A percentile compares a stretch with the other conserved stretches of the same genome.
Conservation (phyloP, 2,113 vertebrate species). For the Proteles cristata region DNA sequence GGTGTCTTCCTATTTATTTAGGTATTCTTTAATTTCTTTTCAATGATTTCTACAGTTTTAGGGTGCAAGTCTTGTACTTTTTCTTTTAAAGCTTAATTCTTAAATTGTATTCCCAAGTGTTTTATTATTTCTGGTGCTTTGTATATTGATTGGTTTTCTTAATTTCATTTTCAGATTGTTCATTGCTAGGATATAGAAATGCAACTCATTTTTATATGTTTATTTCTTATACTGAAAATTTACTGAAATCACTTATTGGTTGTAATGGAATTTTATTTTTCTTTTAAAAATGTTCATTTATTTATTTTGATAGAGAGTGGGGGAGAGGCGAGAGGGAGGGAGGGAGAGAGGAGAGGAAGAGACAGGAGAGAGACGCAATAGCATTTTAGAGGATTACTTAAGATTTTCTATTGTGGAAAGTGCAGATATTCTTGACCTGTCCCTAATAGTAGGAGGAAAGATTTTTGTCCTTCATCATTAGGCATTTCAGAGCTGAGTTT, state of each 20-base stretch:
- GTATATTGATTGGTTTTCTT: background rate
- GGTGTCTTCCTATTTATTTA: background rate
- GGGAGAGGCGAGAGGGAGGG: too few species aligned
- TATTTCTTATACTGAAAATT: background rate
- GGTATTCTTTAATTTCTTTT: background rate
- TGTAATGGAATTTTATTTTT: background rate
- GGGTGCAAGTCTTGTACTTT: background rate
- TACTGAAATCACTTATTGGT: background rate
- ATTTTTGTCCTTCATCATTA: background rate
- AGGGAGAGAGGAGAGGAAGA: too few species aligned
- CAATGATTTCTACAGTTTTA: background rate
- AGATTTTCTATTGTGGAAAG: background rate
- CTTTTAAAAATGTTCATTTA: too few species aligned
- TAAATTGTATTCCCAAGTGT: background rate
- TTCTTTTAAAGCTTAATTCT: background rate
- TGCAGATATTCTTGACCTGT: background rate
- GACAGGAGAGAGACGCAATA: too few species aligned
- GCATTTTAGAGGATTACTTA: background rate
- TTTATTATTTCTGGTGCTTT: background rate
- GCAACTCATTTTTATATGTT: background rate
- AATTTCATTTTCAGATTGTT: background rate
- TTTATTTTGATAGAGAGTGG: too few species aligned
- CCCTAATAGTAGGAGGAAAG: background rate
- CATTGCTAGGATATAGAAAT: background rate
- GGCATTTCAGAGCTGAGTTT: background rate